phyloP scores from a whole-genome alignment of 1,140 invertebrate species.

The Drosophila ficusphila region DNA sequence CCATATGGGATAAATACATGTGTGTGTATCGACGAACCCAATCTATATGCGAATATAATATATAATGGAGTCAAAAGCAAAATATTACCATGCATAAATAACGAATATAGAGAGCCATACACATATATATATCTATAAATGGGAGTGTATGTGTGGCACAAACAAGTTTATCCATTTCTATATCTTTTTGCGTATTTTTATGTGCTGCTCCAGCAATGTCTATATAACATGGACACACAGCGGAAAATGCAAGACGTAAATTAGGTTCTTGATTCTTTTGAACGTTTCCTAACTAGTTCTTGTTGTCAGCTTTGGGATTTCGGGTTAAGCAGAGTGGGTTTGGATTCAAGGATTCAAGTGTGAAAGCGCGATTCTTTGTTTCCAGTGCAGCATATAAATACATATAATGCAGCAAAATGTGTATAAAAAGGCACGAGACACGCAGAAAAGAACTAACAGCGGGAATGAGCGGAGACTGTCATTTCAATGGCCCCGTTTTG shows the following conservation, averaged over 20 bases:
- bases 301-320: no score
- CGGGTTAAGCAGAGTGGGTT: no score
- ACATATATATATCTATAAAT: not conserved
- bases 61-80: conserved; percentile 50
- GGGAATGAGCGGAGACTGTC: conserved; percentile 14
- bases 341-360: no score
- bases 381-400: conserved; percentile 17
- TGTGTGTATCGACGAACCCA: conserved; percentile 24
- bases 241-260: not conserved
- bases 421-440: not conserved
- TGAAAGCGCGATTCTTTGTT: no score
- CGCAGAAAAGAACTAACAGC: not conserved
- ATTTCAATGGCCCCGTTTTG: conserved; percentile 32
- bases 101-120: not conserved
- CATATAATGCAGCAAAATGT: conserved; percentile 32
- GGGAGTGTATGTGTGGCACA: conserved; percentile 21
- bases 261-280: no score
- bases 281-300: no score
- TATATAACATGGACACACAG: conserved; percentile 1
- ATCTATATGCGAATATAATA: conserved; percentile 24
- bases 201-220: conserved; percentile 5
- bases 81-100: conserved; percentile 58
- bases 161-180: conserved; percentile 49
- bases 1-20: conserved; percentile 21
- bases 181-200: conserved; percentile 50